phyloP scores from a whole-genome alignment of 2,797 vertebrate species.

The Poecilia velifera region DNA sequence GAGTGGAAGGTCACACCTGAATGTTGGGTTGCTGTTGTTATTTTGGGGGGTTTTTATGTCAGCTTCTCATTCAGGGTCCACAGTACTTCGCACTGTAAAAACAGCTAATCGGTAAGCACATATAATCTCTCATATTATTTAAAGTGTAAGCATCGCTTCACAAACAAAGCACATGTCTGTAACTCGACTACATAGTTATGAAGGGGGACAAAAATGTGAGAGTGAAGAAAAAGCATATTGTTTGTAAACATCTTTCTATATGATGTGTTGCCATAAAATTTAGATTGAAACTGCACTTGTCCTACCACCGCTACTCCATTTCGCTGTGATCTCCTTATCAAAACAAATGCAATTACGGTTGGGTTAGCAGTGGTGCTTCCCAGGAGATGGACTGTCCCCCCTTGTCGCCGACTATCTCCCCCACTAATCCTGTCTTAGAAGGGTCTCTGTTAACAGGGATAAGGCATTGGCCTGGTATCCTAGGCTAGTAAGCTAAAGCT shows the following conservation, averaged over 20 bases:
- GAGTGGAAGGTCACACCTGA: slow-evolving; percentile 83
- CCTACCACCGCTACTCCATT: slow-evolving; percentile 64
- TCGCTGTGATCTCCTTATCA: slow-evolving; percentile 82
- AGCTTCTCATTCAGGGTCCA: slow-evolving; percentile 44
- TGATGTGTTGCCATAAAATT: slow-evolving; percentile 44
- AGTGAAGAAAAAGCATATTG: slow-evolving; percentile 40
- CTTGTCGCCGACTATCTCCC: slow-evolving; percentile 90
- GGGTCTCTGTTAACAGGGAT: slow-evolving; percentile 98
- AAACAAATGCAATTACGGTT: slow-evolving; percentile 88
- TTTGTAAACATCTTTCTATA: slow-evolving; percentile 35
- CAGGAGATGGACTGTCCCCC: slow-evolving; percentile 89
- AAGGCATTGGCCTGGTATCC: slow-evolving; percentile 87
- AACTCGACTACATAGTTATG: slow-evolving; percentile 17
- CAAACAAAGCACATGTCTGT: slow-evolving; percentile 26
- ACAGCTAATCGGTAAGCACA: slow-evolving; percentile 37
- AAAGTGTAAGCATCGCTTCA: slow-evolving; percentile 1
- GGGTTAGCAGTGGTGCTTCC: slow-evolving; percentile 81
- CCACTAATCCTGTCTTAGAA: slow-evolving; percentile 95
- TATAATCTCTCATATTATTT: slow-evolving; percentile 27
- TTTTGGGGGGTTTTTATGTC: not conserved
- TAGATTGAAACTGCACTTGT: slow-evolving; percentile 49
- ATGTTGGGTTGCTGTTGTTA: slow-evolving; percentile 66
- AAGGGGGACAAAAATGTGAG: slow-evolving; percentile 10
- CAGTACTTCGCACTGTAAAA: slow-evolving; percentile 43
- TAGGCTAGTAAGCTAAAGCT: slow-evolving; percentile 87